These are phyloP conservation scores for Diachrysia chrysitis DNA, from an alignment of 2,888 invertebrate species.

Conservation along the genomic window DNA sequence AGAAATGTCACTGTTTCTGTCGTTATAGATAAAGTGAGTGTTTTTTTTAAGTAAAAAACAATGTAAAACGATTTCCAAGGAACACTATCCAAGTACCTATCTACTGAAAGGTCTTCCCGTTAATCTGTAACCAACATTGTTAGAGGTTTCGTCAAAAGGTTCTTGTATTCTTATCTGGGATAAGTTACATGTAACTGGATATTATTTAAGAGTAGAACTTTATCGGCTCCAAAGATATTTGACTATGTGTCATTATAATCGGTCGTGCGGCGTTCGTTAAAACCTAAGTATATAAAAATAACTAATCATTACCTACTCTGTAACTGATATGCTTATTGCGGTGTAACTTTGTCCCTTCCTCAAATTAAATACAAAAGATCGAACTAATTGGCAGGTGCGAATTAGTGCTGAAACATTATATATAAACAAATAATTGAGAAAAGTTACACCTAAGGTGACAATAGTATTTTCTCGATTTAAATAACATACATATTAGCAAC, in stretches of 20 bases:
- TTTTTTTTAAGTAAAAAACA: background rate
- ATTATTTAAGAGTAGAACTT: background rate
- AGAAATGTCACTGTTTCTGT: background rate
- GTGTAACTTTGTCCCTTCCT: slow-evolving; percentile 65
- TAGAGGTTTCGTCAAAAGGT: background rate
- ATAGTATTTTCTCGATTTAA: slow-evolving; percentile 5
- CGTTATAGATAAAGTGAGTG: background rate
- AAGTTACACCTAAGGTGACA: slow-evolving; percentile 49
- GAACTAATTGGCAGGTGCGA: slow-evolving; percentile 53
- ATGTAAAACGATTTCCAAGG: background rate
- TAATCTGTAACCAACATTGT: background rate
- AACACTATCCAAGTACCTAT: background rate
- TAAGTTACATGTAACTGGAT: background rate
- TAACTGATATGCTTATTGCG: slow-evolving; percentile 81
- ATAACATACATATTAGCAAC: slow-evolving; percentile 8
- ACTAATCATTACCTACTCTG: slow-evolving; percentile 72
- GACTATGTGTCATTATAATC: slow-evolving; percentile 24
- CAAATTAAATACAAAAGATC: slow-evolving; percentile 9
- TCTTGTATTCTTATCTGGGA: background rate
- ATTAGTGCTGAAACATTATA: slow-evolving; percentile 64
- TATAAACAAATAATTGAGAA: slow-evolving; percentile 25
- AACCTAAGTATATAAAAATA: slow-evolving; percentile 68
- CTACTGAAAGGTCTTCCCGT: background rate
- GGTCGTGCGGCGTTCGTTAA: slow-evolving; percentile 36
- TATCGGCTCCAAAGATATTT: background rate